Percentiles rank a stretch among this genome's conserved stretches.
phyloP scores from a whole-genome alignment of 2,888 invertebrate genomes.

The Orchestes rusci region DNA sequence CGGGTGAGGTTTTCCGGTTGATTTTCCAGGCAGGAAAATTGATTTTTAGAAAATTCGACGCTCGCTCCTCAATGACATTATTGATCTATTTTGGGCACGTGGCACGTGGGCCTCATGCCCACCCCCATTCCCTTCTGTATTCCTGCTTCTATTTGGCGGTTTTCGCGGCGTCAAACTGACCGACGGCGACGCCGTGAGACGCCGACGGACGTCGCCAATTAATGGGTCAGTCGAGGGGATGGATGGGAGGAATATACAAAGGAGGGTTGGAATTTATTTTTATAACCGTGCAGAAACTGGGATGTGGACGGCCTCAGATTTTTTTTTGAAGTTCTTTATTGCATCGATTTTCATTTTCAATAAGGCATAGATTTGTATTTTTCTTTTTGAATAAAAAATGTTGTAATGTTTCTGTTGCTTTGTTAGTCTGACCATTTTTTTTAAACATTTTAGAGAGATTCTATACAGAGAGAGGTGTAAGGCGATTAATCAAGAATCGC shows the following conservation, averaged over 20 bases:
- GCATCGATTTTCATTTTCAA: not conserved
- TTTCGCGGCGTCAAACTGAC: constrained; percentile 19
- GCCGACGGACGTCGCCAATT: constrained; percentile 7
- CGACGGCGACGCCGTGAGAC: constrained; percentile 18
- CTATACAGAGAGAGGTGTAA: too few relatives aligned
- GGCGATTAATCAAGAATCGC: too few relatives aligned
- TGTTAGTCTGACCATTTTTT: too few relatives aligned
- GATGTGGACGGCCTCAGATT: not conserved
- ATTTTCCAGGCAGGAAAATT: too few relatives aligned
- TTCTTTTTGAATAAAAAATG: too few relatives aligned
- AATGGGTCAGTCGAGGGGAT: not conserved
- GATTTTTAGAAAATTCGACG: too few relatives aligned
- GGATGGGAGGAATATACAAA: not conserved
- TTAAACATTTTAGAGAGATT: too few relatives aligned
- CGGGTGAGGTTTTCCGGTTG: too few relatives aligned
- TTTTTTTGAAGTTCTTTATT: not conserved
- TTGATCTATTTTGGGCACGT: constrained; percentile 8
- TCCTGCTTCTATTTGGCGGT: constrained; percentile 18
- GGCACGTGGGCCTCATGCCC: not conserved
- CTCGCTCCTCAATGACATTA: constrained; percentile 1
- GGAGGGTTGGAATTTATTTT: not conserved
- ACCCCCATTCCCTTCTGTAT: constrained; percentile 3
- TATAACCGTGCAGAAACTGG: too few relatives aligned
- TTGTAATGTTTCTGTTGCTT: too few relatives aligned
- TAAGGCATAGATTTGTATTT: not conserved